Conservation (phyloP, 2,797 vertebrate genomes). For the Paguma larvata region DNA sequence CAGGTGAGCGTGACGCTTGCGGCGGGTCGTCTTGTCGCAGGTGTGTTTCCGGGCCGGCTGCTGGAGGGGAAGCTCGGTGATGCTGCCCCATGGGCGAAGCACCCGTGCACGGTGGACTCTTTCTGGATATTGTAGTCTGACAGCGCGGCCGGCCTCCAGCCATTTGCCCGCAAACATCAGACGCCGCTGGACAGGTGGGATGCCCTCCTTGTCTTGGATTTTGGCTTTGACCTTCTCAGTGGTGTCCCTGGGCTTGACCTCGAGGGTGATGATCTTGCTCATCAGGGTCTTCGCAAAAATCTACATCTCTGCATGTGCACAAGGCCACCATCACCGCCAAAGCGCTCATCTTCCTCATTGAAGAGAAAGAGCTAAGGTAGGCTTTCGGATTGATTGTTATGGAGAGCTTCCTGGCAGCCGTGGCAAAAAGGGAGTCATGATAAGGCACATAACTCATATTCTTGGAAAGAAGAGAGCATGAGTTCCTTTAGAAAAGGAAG, state of each 20-base stretch:
- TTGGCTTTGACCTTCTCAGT: conserved; percentile 97
- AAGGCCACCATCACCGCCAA: not conserved
- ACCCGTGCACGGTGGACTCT: no score
- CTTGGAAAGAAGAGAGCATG: not conserved
- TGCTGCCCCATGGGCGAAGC: not conserved
- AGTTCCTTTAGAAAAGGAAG: not conserved
- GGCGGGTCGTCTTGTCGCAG: not conserved
- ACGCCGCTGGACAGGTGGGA: no score
- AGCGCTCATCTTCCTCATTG: not conserved
- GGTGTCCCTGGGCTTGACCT: conserved; percentile 96
- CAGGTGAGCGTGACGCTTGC: not conserved
- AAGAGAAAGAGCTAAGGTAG: not conserved
- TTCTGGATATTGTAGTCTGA: not conserved
- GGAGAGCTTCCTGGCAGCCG: not conserved
- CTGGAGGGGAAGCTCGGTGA: not conserved
- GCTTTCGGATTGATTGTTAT: not conserved
- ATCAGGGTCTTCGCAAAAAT: conserved; percentile 97
- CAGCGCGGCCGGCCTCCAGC: not conserved
- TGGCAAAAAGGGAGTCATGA: not conserved
- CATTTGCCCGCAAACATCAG: no score
- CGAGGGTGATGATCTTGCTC: conserved; percentile 96
- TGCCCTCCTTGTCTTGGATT: conserved; percentile 95
- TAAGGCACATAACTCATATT: not conserved
- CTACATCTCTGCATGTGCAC: conserved; percentile 91
- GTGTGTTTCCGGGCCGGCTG: not conserved